phyloP scores from a whole-genome alignment of 2,113 vertebrate genomes.

The Indicator maculatus region DNA sequence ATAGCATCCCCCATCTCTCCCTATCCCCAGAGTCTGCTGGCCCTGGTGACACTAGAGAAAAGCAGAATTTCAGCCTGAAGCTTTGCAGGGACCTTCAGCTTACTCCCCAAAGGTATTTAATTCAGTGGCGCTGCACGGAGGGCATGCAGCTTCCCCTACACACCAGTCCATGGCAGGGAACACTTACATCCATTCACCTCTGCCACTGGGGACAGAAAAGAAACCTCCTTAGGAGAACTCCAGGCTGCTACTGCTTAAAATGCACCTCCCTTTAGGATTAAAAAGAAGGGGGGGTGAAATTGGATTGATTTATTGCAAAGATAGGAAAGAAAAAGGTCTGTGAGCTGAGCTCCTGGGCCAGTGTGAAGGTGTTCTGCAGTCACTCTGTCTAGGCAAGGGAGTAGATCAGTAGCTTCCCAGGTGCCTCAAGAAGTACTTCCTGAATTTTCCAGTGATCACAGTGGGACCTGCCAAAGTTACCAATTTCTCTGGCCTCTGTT shows the following conservation, averaged over 20 bases:
- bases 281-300: too few relatives aligned
- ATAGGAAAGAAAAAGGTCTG: not conserved
- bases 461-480: not conserved
- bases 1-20: not conserved
- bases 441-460: not conserved
- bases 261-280: not conserved
- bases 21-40: not conserved
- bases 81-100: not conserved
- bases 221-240: not conserved
- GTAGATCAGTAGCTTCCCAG: accelerated
- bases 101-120: not conserved
- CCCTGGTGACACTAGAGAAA: not conserved
- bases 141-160: accelerated
- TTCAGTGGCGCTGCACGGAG: not conserved
- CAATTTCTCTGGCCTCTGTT: not conserved
- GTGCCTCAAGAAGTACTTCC: not conserved
- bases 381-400: not conserved
- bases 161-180: accelerated
- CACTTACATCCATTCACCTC: accelerated
- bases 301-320: not conserved
- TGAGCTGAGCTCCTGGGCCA: not conserved
- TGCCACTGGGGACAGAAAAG: not conserved
- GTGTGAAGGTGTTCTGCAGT: not conserved
- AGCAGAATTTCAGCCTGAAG: not conserved
- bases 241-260: not conserved